phyloP scores from a whole-genome alignment of 2,797 vertebrate genomes.

The Coranthus polyacanthus region DNA sequence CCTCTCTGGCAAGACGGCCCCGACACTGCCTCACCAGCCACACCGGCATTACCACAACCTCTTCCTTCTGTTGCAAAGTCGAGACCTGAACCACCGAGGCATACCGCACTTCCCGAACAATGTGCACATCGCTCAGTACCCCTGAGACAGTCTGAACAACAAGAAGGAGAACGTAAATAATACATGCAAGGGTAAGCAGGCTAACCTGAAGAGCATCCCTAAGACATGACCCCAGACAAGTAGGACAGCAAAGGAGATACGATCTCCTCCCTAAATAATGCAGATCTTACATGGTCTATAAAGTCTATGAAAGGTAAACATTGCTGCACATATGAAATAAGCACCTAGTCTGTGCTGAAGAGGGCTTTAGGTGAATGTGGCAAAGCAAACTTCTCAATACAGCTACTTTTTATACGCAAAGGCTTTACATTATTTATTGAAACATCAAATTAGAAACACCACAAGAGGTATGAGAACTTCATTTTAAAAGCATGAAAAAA shows the following conservation, averaged over 20 bases:
- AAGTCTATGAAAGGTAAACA: slow-evolving; percentile 29
- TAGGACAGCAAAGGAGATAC: slow-evolving; percentile 19
- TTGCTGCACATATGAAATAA: neutral
- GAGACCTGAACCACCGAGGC: slow-evolving; percentile 28
- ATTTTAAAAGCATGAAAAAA: no score
- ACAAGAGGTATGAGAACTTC: neutral
- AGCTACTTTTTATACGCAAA: no score
- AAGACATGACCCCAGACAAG: slow-evolving; percentile 41
- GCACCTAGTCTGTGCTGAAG: neutral
- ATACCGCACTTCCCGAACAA: slow-evolving; percentile 36
- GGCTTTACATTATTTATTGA: slow-evolving; percentile 3
- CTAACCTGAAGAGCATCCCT: slow-evolving; percentile 12
- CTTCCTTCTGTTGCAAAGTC: slow-evolving; percentile 24
- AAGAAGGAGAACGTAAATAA: slow-evolving; percentile 5
- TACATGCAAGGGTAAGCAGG: slow-evolving; percentile 8
- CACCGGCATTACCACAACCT: slow-evolving; percentile 42
- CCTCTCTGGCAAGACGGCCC: slow-evolving; percentile 65
- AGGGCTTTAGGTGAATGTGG: neutral
- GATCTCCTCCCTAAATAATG: slow-evolving; percentile 56
- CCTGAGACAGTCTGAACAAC: slow-evolving; percentile 13
- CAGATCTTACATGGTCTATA: slow-evolving; percentile 57
- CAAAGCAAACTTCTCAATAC: neutral
- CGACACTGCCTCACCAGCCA: slow-evolving; percentile 48
- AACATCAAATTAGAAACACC: slow-evolving; percentile 2
- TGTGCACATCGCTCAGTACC: slow-evolving; percentile 6